Conservation (phyloP, 1,140 invertebrate species). For the Saccostrea cuccullata region DNA sequence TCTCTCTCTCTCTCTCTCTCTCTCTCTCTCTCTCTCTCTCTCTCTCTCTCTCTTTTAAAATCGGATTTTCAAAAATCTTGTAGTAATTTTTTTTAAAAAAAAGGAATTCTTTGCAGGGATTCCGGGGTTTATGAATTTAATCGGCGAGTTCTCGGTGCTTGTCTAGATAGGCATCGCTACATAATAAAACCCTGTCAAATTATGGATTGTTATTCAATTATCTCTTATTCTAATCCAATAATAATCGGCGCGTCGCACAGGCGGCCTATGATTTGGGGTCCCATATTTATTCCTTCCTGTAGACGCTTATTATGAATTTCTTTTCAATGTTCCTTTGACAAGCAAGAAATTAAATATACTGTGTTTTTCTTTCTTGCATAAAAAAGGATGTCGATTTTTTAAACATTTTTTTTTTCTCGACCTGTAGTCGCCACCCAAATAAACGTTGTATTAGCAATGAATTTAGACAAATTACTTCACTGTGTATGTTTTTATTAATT, state of each 20-base stretch:
- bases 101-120: background rate
- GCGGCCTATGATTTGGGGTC: background rate
- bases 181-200: background rate
- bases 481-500: too few species aligned
- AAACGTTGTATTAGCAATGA: background rate
- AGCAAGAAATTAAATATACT: background rate
- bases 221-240: background rate
- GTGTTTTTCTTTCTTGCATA: background rate
- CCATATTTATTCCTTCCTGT: background rate
- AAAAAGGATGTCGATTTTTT: background rate
- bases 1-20: slow-evolving; percentile 33
- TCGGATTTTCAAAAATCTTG: background rate
- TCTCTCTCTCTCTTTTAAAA: background rate
- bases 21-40: slow-evolving; percentile 30
- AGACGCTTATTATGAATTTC: background rate
- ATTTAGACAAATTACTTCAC: too few species aligned
- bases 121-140: background rate
- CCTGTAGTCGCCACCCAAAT: background rate
- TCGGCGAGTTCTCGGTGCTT: background rate
- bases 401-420: background rate
- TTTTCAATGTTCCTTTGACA: background rate
- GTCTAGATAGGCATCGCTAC: background rate
- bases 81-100: background rate
- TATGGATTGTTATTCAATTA: slow-evolving; percentile 12
- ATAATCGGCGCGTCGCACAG: background rate